Percentiles rank a stretch among this genome's conserved stretches.
phyloP scores from a whole-genome alignment of 2,888 invertebrate genomes.

The Drosophila barbarae region DNA sequence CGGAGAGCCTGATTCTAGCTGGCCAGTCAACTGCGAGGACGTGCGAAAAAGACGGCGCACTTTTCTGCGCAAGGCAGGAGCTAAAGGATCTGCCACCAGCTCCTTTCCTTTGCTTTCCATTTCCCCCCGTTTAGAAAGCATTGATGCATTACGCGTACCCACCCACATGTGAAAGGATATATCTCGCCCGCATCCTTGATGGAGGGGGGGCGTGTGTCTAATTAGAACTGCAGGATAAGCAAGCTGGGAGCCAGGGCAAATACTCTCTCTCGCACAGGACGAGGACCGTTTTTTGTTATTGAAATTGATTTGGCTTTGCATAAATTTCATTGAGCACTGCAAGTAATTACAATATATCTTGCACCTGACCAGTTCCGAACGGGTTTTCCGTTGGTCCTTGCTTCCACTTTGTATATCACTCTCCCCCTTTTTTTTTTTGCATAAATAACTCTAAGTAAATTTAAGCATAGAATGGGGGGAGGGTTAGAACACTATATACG shows the following conservation, averaged over 20 bases:
- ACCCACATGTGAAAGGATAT: conserved; percentile 23
- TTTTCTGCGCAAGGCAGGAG: conserved; percentile 61
- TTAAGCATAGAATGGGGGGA: conserved; percentile 43
- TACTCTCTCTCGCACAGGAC: neutral
- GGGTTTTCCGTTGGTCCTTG: conserved; percentile 1
- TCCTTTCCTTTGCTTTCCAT: neutral
- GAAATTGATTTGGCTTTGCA: conserved; percentile 72
- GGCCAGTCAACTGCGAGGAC: conserved; percentile 48
- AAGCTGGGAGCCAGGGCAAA: neutral
- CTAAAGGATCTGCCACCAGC: conserved; percentile 28
- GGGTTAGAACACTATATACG: conserved; percentile 30
- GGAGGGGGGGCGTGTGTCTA: conserved; percentile 42
- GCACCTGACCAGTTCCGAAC: conserved; percentile 14
- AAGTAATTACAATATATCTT: conserved; percentile 73
- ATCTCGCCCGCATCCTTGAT: conserved; percentile 24
- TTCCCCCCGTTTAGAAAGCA: conserved; percentile 8
- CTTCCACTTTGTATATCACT: neutral
- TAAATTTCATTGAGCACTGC: conserved; percentile 58
- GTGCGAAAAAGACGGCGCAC: conserved; percentile 71
- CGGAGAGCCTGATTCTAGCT: conserved; percentile 19
- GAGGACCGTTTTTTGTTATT: conserved; percentile 55
- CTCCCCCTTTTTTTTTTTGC: conserved; percentile 38
- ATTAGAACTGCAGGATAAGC: conserved; percentile 37
- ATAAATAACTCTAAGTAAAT: conserved; percentile 74
- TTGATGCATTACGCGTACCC: conserved; percentile 40